Percentiles rank a stretch among this genome's conserved stretches.
Conservation (phyloP, 2,797 vertebrate species). For the Gallinago stenura region DNA sequence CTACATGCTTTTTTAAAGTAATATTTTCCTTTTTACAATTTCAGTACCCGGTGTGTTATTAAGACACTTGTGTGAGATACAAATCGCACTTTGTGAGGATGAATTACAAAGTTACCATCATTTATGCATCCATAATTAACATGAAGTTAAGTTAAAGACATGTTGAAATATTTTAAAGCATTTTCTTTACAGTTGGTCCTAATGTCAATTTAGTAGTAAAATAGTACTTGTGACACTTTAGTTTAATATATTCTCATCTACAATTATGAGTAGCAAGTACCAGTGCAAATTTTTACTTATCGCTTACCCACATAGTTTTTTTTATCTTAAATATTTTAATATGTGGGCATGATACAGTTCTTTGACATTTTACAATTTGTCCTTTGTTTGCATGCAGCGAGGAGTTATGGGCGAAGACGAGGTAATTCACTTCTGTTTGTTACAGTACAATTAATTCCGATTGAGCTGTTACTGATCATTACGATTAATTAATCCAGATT, state of each 20-base stretch:
- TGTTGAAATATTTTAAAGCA: neutral
- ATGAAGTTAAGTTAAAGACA: neutral
- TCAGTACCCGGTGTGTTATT: neutral
- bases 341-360: constrained; percentile 72
- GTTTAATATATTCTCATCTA: neutral
- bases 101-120: neutral
- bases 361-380: constrained; percentile 85
- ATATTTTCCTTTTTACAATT: constrained; percentile 7
- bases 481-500: constrained; percentile 66
- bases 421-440: constrained; percentile 89
- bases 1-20: constrained; percentile 17
- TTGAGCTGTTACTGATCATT: constrained; percentile 72
- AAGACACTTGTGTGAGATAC: neutral
- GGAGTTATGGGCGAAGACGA: constrained; percentile 99
- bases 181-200: neutral
- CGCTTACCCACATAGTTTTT: constrained; percentile 64
- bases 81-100: neutral
- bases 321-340: constrained; percentile 63
- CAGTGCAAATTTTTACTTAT: neutral
- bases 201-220: neutral
- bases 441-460: constrained; percentile 77
- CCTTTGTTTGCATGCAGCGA: constrained; percentile 97
- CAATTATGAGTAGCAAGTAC: neutral
- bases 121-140: neutral
- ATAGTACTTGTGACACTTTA: neutral